phyloP scores from a whole-genome alignment of 2,888 invertebrate genomes.

The Neoitamus cyanurus region DNA sequence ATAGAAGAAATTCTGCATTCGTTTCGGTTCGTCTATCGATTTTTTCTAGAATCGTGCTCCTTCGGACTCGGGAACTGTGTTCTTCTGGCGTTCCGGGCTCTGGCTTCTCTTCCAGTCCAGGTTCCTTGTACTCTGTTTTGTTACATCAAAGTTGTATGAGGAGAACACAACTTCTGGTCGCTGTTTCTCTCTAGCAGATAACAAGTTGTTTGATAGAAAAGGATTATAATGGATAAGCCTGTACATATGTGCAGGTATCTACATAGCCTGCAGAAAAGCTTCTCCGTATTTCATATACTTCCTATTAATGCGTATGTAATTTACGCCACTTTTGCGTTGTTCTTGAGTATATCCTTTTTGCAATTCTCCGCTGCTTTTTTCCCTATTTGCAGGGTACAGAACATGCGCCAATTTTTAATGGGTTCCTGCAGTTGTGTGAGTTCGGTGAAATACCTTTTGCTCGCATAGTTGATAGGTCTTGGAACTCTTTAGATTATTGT shows the following conservation, averaged over 20 bases:
- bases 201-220: constrained; percentile 13
- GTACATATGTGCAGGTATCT: background rate
- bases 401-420: constrained; percentile 33
- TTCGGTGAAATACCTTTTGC: background rate
- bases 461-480: constrained; percentile 4
- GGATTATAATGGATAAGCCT: background rate
- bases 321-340: background rate
- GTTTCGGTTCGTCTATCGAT: constrained; percentile 34
- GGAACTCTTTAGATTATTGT: constrained; percentile 6
- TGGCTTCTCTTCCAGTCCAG: constrained; percentile 6
- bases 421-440: background rate
- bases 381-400: background rate
- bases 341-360: constrained; percentile 1
- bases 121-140: constrained; percentile 38
- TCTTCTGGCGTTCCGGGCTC: background rate
- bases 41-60: constrained; percentile 21
- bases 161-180: background rate
- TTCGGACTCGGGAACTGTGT: background rate
- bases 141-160: constrained; percentile 18
- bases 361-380: background rate
- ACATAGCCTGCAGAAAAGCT: constrained; percentile 11
- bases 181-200: background rate
- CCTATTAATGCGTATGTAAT: constrained; percentile 30
- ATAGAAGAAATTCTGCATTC: constrained; percentile 2
- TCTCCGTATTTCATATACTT: background rate